Evolutionary conservation across 1,140 invertebrate genomes (phyloP), one percentile per base, ranked within the genome.

Genomic region (Gonioctena quinquepunctata): DNA sequence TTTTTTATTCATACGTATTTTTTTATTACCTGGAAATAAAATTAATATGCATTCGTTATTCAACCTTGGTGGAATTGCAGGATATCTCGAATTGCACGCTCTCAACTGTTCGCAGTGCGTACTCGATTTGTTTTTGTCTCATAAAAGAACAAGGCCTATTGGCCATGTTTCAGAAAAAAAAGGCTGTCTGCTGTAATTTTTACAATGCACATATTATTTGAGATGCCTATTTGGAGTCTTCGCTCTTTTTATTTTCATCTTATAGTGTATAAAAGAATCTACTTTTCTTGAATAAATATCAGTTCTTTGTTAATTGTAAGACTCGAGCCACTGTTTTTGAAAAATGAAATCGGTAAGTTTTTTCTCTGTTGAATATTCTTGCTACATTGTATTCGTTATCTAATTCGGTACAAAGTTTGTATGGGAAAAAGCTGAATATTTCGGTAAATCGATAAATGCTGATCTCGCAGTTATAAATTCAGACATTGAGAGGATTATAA

Each of bases 91-190:
- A 56, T 18, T 61, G 59, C 13, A 61, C 8, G 13, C 21, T 19
- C 33, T 56, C 11, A 21, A 56, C 7, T 21, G n/a, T 18, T 26
- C 42, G 61, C 61, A 63, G 61, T 49, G 25, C 49, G 23, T 18
- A 33, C 28, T 70, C 16, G 57, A 63, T 70, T 70, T 70, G 63
- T 66, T 70, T 70, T 70, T 70, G 57, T 59, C 27, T 59, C 26
- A 18, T 13, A n/a, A 50, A 65, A 59, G 68, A 65, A 66, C 62
- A 66, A 48, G 68, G 54, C n/a, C 54, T 69, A 69, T 69, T 69
- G 68, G 68, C 50, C 59, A 59, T 42, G 22, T 52, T 54, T 16
- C 18, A 21, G 50, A 48, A 70, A 70, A 69, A 60, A 42, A 33
- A 13, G 16, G 13, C n/a, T 23, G 18, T 48, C 28, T 28, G 33